Conservation (phyloP, 2,797 vertebrate genomes). For the Bufotes viridis region DNA sequence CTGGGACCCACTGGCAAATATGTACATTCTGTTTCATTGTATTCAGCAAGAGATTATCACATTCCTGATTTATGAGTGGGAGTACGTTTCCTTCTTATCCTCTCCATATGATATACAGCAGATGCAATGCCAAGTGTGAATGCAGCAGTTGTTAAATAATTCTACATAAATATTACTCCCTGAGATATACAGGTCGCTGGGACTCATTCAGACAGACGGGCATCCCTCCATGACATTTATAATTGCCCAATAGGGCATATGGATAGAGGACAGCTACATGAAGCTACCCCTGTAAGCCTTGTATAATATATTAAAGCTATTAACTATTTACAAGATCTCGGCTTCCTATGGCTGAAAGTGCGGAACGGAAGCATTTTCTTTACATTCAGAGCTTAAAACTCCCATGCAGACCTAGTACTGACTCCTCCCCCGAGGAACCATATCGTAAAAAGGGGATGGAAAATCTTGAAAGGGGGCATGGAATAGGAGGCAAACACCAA, state of each 20-base stretch:
- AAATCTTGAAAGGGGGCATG: not conserved
- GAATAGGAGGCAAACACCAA: not conserved
- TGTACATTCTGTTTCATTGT: conserved; percentile 53
- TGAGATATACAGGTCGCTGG: not conserved
- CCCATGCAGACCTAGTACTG: not conserved
- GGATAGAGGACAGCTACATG: not conserved
- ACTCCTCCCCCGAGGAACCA: not conserved
- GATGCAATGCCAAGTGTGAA: conserved; percentile 41
- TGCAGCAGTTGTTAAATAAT: conserved; percentile 30
- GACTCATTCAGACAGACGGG: not conserved
- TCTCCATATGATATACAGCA: conserved; percentile 29
- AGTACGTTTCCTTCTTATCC: conserved; percentile 28
- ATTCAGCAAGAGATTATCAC: conserved; percentile 43
- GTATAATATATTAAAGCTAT: too few relatives aligned
- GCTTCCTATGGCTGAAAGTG: too few relatives aligned
- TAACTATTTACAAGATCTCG: too few relatives aligned
- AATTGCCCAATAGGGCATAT: not conserved
- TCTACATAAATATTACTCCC: conserved; percentile 7
- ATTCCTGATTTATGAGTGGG: conserved; percentile 44
- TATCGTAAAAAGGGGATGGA: not conserved
- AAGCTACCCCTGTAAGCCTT: too few relatives aligned
- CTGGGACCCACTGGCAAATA: conserved; percentile 44
- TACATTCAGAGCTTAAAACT: too few relatives aligned
- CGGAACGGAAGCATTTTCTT: too few relatives aligned
- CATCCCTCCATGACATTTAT: not conserved